Evolutionary conservation across 2,888 invertebrate genomes (phyloP).

Genomic region (Cataglyphis cursor): DNA sequence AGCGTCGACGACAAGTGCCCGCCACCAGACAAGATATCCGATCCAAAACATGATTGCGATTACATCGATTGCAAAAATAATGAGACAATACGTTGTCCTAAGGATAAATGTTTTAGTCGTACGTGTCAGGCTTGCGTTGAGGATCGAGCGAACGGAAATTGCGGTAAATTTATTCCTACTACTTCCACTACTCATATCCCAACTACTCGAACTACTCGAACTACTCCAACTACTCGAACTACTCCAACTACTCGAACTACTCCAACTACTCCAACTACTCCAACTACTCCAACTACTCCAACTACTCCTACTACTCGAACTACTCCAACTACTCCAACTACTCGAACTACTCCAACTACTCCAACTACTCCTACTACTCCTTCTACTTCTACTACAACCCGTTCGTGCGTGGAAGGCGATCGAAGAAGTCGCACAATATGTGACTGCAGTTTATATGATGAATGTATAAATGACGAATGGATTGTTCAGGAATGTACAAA

Average conservation of each 20-base stretch:
- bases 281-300: too few species aligned
- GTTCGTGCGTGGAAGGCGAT: not conserved
- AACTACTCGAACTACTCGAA: too few species aligned
- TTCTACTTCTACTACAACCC: too few species aligned
- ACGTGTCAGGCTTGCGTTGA: not conserved
- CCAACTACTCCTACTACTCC: too few species aligned
- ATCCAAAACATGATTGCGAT: not conserved
- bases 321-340: too few species aligned
- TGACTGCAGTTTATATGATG: not conserved
- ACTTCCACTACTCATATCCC: too few species aligned
- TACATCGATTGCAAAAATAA: not conserved
- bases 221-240: too few species aligned
- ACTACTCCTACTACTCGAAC: too few species aligned
- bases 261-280: too few species aligned
- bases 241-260: too few species aligned
- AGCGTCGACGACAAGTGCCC: not conserved
- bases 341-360: too few species aligned
- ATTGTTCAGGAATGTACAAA: rapidly evolving
- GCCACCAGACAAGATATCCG: not conserved
- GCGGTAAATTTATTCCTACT: too few species aligned
- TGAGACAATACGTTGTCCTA: not conserved
- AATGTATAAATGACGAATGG: not conserved
- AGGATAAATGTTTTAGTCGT: not conserved
- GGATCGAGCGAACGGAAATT: not conserved
- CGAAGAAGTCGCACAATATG: not conserved